Evolutionary conservation across 2,113 vertebrate species (phyloP).

Genomic region (Boleophthalmus pectinirostris): DNA sequence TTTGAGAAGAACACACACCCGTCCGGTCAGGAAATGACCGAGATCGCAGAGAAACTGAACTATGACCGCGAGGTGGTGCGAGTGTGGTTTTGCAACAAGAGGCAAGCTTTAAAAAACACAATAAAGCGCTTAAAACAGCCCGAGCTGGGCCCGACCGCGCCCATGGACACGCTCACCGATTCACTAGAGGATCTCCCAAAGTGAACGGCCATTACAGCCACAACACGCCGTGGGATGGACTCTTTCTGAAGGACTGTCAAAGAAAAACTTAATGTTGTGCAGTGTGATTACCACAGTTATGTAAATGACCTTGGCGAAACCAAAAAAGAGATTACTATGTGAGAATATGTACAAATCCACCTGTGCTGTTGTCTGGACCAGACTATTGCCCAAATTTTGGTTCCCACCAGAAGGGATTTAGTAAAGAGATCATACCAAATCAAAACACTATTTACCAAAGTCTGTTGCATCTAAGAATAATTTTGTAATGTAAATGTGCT

Average conservation of each 20-base stretch:
- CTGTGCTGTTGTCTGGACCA: constrained; percentile 78
- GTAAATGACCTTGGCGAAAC: constrained; percentile 88
- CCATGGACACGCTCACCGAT: constrained; percentile 91
- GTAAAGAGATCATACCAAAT: constrained; percentile 81
- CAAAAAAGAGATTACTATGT: constrained; percentile 66
- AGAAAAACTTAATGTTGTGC: constrained; percentile 79
- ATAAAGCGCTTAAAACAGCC: constrained; percentile 99
- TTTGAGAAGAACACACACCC: constrained; percentile 99
- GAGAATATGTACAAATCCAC: constrained; percentile 62
- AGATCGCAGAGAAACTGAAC: constrained; percentile 99
- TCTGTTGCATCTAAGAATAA: constrained; percentile 86
- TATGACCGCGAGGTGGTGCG: constrained; percentile 99
- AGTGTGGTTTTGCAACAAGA: constrained; percentile 99
- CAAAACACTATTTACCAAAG: constrained; percentile 95
- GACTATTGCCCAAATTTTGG: constrained; percentile 79
- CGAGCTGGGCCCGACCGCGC: constrained; percentile 80
- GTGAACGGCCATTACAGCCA: constrained; percentile 43
- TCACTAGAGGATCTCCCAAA: constrained; percentile 92
- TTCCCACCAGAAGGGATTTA: constrained; percentile 79
- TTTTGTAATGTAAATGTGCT: constrained; percentile 88
- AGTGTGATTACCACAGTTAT: constrained; percentile 83
- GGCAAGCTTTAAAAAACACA: constrained; percentile 99
- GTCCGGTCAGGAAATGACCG: constrained; percentile 99
- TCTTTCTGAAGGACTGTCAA: constrained; percentile 75
- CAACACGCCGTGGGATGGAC: constrained; percentile 32